Conservation (phyloP, 2,113 vertebrate genomes). For the Pionites leucogaster region DNA sequence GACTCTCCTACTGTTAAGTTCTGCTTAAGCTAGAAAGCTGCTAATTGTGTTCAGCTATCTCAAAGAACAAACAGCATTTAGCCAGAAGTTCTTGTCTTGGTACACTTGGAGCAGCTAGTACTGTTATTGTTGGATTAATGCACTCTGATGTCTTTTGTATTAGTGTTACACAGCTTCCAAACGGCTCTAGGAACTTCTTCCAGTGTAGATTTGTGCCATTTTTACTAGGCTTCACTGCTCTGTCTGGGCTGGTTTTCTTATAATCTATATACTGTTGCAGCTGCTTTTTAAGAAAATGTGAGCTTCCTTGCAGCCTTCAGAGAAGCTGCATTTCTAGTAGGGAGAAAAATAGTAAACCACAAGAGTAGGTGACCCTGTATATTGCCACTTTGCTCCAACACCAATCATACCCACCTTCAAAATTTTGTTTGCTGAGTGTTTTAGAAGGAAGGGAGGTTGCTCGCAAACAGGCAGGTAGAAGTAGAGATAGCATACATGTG, state of each 20-base stretch:
- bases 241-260: not conserved
- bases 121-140: not conserved
- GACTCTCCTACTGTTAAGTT: not conserved
- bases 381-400: not conserved
- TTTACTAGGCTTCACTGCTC: not conserved
- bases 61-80: not conserved
- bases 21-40: not conserved
- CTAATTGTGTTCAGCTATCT: not conserved
- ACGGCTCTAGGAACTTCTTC: not conserved
- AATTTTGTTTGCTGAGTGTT: not conserved
- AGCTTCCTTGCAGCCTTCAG: not conserved
- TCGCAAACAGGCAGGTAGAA: not conserved
- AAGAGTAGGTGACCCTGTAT: not conserved
- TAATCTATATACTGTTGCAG: not conserved
- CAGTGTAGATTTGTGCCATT: not conserved
- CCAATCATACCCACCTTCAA: not conserved
- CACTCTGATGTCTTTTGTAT: not conserved
- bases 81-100: not conserved
- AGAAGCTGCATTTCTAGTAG: not conserved
- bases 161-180: not conserved
- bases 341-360: not conserved
- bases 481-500: not conserved
- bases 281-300: not conserved
- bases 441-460: not conserved
- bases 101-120: not conserved